phyloP scores from a whole-genome alignment of 2,113 vertebrate species.

The Zosterops japonicus region DNA sequence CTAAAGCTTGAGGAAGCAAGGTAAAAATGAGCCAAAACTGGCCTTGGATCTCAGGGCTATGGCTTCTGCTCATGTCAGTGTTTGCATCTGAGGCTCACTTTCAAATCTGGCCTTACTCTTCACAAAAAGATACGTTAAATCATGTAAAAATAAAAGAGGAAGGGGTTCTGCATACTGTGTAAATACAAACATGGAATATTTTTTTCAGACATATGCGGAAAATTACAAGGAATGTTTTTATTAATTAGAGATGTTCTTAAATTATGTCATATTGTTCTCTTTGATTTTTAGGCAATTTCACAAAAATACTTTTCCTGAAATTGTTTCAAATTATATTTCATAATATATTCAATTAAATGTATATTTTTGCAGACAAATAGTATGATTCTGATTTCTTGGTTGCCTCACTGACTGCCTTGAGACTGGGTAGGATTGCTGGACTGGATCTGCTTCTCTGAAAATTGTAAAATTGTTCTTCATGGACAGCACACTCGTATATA shows the following conservation, averaged over 20 bases:
- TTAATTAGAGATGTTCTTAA: neutral
- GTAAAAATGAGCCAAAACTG: constrained; percentile 62
- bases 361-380: neutral
- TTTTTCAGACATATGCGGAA: neutral
- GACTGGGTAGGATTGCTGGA: neutral
- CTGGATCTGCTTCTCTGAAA: neutral
- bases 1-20: constrained; percentile 53
- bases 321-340: neutral
- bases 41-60: neutral
- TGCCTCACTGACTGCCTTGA: neutral
- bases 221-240: neutral
- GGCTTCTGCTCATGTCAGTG: neutral
- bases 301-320: neutral
- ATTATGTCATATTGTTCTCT: neutral
- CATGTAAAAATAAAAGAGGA: neutral
- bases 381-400: neutral
- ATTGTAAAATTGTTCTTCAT: neutral
- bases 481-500: neutral
- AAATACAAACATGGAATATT: neutral
- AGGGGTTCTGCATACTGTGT: neutral
- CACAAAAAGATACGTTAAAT: neutral
- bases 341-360: neutral
- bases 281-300: neutral
- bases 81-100: neutral
- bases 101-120: neutral